These are phyloP conservation scores for Calvadosia cruxmelitensis DNA, from an alignment of 30 jellyfish, hydroid and myxozoan species.

Conservation along the genomic window DNA sequence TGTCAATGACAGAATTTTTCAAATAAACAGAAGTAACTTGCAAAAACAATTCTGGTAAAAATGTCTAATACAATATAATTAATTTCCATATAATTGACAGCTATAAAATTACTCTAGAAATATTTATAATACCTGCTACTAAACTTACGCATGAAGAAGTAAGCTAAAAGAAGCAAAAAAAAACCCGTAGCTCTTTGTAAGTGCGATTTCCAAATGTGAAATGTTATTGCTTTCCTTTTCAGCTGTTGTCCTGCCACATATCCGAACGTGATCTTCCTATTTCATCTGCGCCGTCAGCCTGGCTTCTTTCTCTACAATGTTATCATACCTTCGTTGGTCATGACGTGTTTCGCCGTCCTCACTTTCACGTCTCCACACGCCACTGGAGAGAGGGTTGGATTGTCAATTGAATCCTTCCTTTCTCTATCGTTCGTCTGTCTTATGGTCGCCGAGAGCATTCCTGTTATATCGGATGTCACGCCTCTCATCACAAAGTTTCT, in stretches of 20 bases:
- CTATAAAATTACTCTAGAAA: too few relatives aligned
- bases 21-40: too few relatives aligned
- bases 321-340: slow-evolving; percentile 83
- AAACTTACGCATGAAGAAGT: too few relatives aligned
- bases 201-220: not conserved
- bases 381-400: slow-evolving; percentile 82
- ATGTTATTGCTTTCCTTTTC: slow-evolving; percentile 4
- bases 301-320: slow-evolving; percentile 88
- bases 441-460: slow-evolving; percentile 94
- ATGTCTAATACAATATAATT: too few relatives aligned
- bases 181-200: too few relatives aligned
- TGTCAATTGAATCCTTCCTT: slow-evolving; percentile 83
- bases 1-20: too few relatives aligned
- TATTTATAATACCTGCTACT: too few relatives aligned
- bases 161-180: too few relatives aligned
- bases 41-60: too few relatives aligned
- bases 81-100: too few relatives aligned
- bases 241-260: slow-evolving; percentile 63
- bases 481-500: slow-evolving; percentile 84
- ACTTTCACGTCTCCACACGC: slow-evolving; percentile 82
- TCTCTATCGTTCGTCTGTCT: slow-evolving; percentile 80
- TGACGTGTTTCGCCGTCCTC: slow-evolving; percentile 79
- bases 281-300: slow-evolving; percentile 82
- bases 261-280: slow-evolving; percentile 69
- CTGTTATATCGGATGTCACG: slow-evolving; percentile 83